phyloP scores from a whole-genome alignment of 2,888 invertebrate species.

The Tridacna gigas region DNA sequence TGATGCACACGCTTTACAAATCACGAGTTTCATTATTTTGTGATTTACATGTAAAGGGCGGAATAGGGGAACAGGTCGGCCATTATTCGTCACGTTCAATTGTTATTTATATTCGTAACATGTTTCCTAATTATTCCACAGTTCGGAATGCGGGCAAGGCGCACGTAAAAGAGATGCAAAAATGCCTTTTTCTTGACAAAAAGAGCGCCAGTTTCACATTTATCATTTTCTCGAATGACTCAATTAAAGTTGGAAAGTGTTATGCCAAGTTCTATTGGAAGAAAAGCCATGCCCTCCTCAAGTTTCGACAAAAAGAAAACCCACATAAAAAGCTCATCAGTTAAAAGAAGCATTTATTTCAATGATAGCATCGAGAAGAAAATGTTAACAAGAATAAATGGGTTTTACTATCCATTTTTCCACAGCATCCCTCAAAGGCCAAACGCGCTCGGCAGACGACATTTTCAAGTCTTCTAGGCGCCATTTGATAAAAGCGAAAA shows the following conservation, averaged over 20 bases:
- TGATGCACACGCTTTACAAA: too few relatives aligned
- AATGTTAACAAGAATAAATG: slow-evolving; percentile 61
- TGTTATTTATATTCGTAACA: too few relatives aligned
- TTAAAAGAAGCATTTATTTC: slow-evolving; percentile 32
- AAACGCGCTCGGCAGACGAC: slow-evolving; percentile 42
- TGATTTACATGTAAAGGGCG: too few relatives aligned
- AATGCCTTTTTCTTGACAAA: not conserved
- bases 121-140: not conserved
- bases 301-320: not conserved
- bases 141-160: slow-evolving; percentile 10
- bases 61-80: too few relatives aligned
- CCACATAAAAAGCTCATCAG: slow-evolving; percentile 34
- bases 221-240: slow-evolving; percentile 22
- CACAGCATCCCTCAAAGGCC: slow-evolving; percentile 49
- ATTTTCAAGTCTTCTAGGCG: slow-evolving; percentile 54
- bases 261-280: not conserved
- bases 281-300: not conserved
- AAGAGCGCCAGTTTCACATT: slow-evolving; percentile 16
- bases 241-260: slow-evolving; percentile 9
- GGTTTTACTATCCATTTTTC: slow-evolving; percentile 53
- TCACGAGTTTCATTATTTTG: too few relatives aligned
- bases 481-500: slow-evolving; percentile 64
- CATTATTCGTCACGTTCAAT: too few relatives aligned
- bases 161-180: not conserved
- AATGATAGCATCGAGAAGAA: slow-evolving; percentile 31